Base-by-base conservation (phyloP, 2,888 invertebrate genomes). In the Pandemis corylana region DNA sequence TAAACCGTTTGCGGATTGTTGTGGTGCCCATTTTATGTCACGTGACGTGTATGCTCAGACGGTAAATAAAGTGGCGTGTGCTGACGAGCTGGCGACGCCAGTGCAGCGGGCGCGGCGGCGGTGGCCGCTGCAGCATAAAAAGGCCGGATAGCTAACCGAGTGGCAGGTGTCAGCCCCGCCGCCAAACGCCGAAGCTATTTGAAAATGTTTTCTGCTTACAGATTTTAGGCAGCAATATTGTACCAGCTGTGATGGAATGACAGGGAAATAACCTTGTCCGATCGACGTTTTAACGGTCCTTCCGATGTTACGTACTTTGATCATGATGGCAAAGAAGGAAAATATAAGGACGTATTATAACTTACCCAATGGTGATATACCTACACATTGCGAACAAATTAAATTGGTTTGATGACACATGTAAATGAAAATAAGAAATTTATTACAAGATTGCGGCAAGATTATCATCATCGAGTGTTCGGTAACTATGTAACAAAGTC, bases 91-190 rank as follows among this genome's bases (percentile, higher is more conserved):
- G 64, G 20, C 62, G 15, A 67, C 64, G 70, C 7, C 75, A 70
- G 49, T 70, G 67, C 70, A 56, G 65, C 65, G 10, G 59, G 74
- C 77, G 78, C 78, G 71, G 72, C 28, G 28, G 28, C 28, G 28
- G 68, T 69, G 69, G 68, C 65, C 41, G 56, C 75, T 69, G 70
- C 72, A 70, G 66, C 70, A 77, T 76, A 82, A 81, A 82, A 82
- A 81, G 73, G 67, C 62, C 72, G 79, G 74, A 73, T 77, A 77
- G 76, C 78, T 72, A 73, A 65, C 76, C 76, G 79, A 80, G 79
- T 82, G 82, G 80, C 82, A 82, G 81, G 78, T 82, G 81, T 78
- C 79, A 78, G 79, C 79, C 72, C 68, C 77, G 71, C 66, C 53
- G 71, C 77, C 75, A 79, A 77, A 77, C 76, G 73, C 68, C 77